Conservation (phyloP, 2,888 invertebrate species). For the Mythimna vitellina region DNA sequence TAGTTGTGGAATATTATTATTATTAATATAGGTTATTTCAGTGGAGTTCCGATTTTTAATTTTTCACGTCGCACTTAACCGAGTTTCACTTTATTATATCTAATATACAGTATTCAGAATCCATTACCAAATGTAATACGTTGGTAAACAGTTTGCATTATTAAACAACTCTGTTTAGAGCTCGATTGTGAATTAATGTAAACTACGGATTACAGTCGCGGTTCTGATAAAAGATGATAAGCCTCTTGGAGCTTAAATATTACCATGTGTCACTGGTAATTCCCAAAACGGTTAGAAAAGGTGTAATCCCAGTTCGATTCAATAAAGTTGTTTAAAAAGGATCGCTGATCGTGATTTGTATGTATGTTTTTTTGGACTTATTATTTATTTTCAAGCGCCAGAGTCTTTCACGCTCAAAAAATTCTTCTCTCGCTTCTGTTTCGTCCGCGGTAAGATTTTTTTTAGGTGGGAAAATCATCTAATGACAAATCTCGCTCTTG, state of each 20-base stretch:
- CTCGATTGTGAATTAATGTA: slow-evolving; percentile 25
- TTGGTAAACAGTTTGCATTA: slow-evolving; percentile 38
- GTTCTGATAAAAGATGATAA: slow-evolving; percentile 31
- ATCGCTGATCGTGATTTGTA: slow-evolving; percentile 16
- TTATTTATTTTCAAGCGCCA: no score
- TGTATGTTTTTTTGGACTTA: background rate
- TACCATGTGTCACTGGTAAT: slow-evolving; percentile 40
- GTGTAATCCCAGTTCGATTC: slow-evolving; percentile 32
- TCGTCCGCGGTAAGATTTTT: no score
- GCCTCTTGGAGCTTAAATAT: slow-evolving; percentile 40
- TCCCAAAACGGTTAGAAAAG: slow-evolving; percentile 42
- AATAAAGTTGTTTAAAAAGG: slow-evolving; percentile 23
- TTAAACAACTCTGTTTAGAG: slow-evolving; percentile 28
- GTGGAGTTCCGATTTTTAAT: no score
- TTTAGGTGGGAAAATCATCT: no score
- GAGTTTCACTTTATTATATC: no score
- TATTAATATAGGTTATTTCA: no score
- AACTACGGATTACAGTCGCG: slow-evolving; percentile 22
- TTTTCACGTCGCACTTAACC: no score
- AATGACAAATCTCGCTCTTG: no score
- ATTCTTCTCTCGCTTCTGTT: no score
- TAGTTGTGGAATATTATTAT: no score
- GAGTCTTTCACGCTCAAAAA: no score
- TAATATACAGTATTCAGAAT: background rate
- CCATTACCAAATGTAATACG: slow-evolving; percentile 16